Evolutionary conservation across 1,140 invertebrate genomes (phyloP).

Genomic region (Atta texana): DNA sequence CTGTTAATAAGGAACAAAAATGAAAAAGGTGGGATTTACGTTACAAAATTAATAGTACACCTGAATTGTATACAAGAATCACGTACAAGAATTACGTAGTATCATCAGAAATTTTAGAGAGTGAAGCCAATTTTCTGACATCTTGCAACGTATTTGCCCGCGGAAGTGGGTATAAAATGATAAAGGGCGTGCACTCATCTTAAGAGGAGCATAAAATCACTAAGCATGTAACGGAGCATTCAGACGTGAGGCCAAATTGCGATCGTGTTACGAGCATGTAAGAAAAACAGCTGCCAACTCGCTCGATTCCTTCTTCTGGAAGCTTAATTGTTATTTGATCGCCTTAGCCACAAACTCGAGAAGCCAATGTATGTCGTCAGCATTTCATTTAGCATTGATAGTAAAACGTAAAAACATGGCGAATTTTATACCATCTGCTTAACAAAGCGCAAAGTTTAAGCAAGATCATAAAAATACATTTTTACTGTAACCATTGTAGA

Average conservation of each 20-base stretch:
- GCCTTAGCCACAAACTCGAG: slow-evolving; percentile 71
- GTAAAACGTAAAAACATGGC: neutral
- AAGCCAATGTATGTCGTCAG: slow-evolving; percentile 52
- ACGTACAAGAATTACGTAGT: neutral
- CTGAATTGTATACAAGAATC: slow-evolving; percentile 22
- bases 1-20: neutral
- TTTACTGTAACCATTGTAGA: neutral
- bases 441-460: neutral
- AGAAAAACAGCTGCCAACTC: slow-evolving; percentile 75
- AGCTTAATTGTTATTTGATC: slow-evolving; percentile 78
- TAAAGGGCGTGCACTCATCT: slow-evolving; percentile 43
- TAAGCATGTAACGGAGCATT: slow-evolving; percentile 54
- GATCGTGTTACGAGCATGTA: slow-evolving; percentile 73
- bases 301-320: slow-evolving; percentile 53
- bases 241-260: slow-evolving; percentile 29
- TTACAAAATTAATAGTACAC: slow-evolving; percentile 13
- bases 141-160: slow-evolving; percentile 39
- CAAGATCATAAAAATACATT: slow-evolving; percentile 13
- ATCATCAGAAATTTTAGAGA: slow-evolving; percentile 17
- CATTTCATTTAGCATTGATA: slow-evolving; percentile 40
- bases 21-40: neutral
- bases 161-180: slow-evolving; percentile 32
- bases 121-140: slow-evolving; percentile 42
- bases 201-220: slow-evolving; percentile 55
- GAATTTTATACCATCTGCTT: neutral